Conservation (phyloP, 2,797 vertebrate species). For the Decapterus maruadsi region DNA sequence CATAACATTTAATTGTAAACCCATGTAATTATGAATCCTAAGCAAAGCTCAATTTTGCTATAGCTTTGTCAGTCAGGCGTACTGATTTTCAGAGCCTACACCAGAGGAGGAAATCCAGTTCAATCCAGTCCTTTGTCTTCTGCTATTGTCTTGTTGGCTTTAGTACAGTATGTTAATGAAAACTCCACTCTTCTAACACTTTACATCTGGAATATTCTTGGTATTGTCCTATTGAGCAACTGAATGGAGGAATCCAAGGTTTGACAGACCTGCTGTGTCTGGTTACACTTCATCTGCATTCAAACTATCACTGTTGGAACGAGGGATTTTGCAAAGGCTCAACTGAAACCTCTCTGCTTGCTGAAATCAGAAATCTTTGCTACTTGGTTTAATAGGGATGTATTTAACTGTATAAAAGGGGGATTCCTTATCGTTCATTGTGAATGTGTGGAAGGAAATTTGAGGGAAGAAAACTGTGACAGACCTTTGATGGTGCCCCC, state of each 20-base stretch:
- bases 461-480: conserved; percentile 18
- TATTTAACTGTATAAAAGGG: neutral
- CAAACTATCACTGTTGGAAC: neutral
- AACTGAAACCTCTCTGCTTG: conserved; percentile 23
- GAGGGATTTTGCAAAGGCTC: neutral
- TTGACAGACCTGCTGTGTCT: neutral
- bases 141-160: neutral
- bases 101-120: neutral
- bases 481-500: conserved; percentile 17
- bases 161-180: neutral
- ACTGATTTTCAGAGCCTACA: neutral
- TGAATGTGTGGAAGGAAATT: conserved; percentile 12
- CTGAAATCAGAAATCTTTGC: neutral
- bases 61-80: neutral
- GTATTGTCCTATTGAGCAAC: neutral
- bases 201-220: neutral
- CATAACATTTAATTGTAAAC: neutral
- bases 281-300: conserved; percentile 1
- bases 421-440: neutral
- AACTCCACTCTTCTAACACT: neutral
- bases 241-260: neutral
- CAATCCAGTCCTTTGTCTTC: no score
- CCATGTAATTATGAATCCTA: neutral
- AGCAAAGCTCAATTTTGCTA: no score
- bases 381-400: neutral